Conservation (phyloP, 2,113 vertebrate species). For the Toxotes chatareus region DNA sequence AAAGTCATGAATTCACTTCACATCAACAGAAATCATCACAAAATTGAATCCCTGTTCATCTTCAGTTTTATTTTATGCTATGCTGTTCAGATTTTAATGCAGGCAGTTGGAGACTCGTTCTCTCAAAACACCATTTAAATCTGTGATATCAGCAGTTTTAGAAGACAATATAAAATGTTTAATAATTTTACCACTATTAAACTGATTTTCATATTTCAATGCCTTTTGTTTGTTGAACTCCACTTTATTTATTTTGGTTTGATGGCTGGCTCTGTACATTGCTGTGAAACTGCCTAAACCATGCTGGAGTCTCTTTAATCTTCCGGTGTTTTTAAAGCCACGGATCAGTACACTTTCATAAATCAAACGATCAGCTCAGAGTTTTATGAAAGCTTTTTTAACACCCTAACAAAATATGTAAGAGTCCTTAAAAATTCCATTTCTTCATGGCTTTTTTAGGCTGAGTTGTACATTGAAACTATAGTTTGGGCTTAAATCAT, state of each 20-base stretch:
- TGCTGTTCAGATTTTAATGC: conserved; percentile 4
- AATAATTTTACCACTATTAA: background rate
- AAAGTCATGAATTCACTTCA: conserved; percentile 6
- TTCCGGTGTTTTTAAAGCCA: conserved; percentile 42
- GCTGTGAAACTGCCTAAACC: conserved; percentile 22
- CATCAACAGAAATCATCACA: conserved; percentile 9
- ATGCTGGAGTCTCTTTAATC: conserved; percentile 43
- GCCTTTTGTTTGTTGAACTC: conserved; percentile 8
- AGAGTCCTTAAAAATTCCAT: conserved; percentile 44
- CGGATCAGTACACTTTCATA: conserved; percentile 47
- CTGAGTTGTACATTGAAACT: conserved; percentile 39
- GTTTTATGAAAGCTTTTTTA: conserved; percentile 39
- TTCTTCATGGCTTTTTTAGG: conserved; percentile 30
- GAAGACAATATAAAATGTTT: conserved; percentile 11
- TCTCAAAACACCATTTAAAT: conserved; percentile 31
- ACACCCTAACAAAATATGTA: conserved; percentile 53
- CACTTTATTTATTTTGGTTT: conserved; percentile 8
- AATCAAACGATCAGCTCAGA: conserved; percentile 56
- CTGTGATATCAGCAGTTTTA: conserved; percentile 6
- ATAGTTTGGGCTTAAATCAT: conserved; percentile 54
- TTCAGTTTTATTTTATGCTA: background rate
- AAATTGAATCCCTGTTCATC: background rate
- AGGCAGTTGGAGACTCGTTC: background rate
- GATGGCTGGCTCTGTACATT: background rate
- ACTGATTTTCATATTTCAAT: background rate